These are phyloP conservation scores for Campopleginae sp. DNA, from an alignment of 2,888 invertebrate species.

Conservation along the genomic window DNA sequence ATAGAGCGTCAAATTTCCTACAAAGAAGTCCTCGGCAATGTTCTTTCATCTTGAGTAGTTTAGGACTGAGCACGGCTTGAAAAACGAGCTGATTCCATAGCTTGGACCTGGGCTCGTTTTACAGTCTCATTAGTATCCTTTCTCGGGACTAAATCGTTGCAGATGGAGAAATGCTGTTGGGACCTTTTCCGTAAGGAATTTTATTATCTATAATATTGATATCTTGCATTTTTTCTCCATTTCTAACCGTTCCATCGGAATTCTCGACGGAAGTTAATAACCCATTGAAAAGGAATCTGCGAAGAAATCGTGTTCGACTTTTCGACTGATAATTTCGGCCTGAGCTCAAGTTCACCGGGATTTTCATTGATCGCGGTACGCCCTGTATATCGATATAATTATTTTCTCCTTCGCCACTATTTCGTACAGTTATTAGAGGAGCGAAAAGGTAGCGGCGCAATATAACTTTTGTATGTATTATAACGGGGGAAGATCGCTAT, in stretches of 20 bases:
- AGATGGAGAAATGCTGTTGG: neutral
- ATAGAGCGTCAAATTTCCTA: neutral
- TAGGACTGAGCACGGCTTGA: neutral
- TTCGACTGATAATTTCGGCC: neutral
- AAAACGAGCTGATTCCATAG: neutral
- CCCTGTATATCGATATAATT: neutral
- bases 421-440: neutral
- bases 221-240: neutral
- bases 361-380: neutral
- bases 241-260: neutral
- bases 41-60: neutral
- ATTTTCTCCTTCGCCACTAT: conserved; percentile 1
- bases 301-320: neutral
- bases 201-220: neutral
- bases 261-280: neutral
- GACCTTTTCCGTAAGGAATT: neutral
- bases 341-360: neutral
- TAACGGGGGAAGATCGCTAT: conserved; percentile 33
- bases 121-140: neutral
- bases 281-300: neutral
- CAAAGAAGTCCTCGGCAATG: neutral
- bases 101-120: neutral
- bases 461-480: conserved; percentile 58
- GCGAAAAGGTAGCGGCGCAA: conserved; percentile 26
- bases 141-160: neutral